Evolutionary conservation across 2,113 vertebrate genomes (phyloP), one percentile per base, ranked within the genome.

Genomic region (Peromyscus maniculatus): DNA sequence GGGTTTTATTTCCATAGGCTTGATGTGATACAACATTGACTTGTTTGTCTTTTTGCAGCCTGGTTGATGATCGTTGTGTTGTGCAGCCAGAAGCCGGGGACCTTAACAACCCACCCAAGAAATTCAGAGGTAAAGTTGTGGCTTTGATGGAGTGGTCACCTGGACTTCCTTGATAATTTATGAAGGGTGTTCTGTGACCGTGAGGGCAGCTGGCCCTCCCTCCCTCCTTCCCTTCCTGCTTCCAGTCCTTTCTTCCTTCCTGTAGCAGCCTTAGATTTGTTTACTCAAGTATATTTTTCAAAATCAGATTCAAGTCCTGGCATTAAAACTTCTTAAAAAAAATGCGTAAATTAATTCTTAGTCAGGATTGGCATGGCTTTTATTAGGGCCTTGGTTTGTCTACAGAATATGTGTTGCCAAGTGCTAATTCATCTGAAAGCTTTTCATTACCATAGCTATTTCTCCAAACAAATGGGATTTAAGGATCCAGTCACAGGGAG

Each of bases 51-150:
- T 93, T 98, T 92, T 95, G 59, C 98, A 99, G 99, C 97, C 99
- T 99, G 96, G 99, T 99, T 95, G 99, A 99, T 96, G 99, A 99
- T 93, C 99, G 99, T 22, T 99, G 99, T 97, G 99, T 99, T 87
- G 99, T 99, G 1, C 99, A 99, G 97, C 99, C 99, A 66, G 99
- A 99, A 98, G 98, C 99, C 1, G 99, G 99, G 1, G 99, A 99
- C 98, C 99, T 99, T 95, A 99, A 99, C 99, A 99, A 99, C 96
- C 99, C 99, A 46, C 99, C 99, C 91, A 99, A 99, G 98, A 99
- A 99, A 98, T 99, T 99, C 98, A 96, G 99, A 99, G 99, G 99
- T 99, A 98, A 99, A 98, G 57, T 46, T 43, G 31, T 59, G 24
- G 16, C 46, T 49, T n/a, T 89, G 7, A 71, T 67, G 82, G 17